Percentiles rank a stretch among this genome's conserved stretches.
phyloP scores from a whole-genome alignment of 2,888 invertebrate genomes.

The Rhagophthalmus giganteus region DNA sequence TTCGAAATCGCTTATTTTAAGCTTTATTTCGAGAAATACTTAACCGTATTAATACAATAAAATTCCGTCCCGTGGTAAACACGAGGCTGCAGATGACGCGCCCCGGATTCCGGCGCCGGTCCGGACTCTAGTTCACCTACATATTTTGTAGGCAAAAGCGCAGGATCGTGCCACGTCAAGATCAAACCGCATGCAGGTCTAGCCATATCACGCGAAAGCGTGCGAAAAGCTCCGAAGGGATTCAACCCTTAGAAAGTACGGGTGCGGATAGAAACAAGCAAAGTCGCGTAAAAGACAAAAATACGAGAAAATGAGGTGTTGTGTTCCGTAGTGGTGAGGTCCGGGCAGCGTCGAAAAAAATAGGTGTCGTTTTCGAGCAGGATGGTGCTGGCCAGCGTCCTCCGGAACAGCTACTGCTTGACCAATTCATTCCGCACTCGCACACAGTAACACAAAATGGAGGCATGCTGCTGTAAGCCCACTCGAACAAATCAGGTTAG shows the following conservation, averaged over 20 bases:
- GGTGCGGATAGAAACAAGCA: conserved; percentile 48
- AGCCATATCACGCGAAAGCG: conserved; percentile 40
- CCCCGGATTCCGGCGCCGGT: conserved; percentile 23
- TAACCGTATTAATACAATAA: background rate
- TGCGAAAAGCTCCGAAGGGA: conserved; percentile 43
- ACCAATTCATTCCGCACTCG: conserved; percentile 42
- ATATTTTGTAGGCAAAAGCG: conserved; percentile 32
- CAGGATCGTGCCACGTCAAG: conserved; percentile 32
- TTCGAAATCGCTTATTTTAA: too few species aligned
- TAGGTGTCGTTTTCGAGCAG: conserved; percentile 30
- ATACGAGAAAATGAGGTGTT: conserved; percentile 44
- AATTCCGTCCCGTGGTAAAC: background rate
- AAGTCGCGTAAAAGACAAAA: conserved; percentile 40
- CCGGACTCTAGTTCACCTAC: conserved; percentile 34
- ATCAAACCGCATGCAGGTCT: conserved; percentile 25
- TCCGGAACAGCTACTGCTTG: conserved; percentile 39
- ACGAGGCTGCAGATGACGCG: conserved; percentile 32
- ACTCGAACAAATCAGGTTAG: conserved; percentile 54
- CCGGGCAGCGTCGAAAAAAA: conserved; percentile 19
- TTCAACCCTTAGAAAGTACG: conserved; percentile 47
- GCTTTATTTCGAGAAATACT: too few species aligned
- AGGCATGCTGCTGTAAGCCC: conserved; percentile 50
- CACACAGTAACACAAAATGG: conserved; percentile 46
- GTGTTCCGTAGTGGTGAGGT: conserved; percentile 39
- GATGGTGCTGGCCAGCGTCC: conserved; percentile 40